Evolutionary conservation across 2,113 vertebrate species (phyloP).

Genomic region (Petroica traversi): DNA sequence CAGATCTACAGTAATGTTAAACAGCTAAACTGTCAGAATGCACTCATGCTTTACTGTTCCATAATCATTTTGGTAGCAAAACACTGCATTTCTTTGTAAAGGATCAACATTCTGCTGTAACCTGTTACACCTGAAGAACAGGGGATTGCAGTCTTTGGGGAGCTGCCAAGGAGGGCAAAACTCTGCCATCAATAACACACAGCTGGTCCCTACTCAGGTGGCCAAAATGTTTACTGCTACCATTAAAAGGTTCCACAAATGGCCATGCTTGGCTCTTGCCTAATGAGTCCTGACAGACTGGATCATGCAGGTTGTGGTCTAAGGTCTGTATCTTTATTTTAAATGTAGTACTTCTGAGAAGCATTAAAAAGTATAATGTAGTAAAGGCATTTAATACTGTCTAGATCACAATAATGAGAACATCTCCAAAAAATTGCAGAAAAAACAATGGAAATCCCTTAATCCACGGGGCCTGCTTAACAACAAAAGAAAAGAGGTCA

Average conservation of each 20-base stretch:
- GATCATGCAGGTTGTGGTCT: background rate
- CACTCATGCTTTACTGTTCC: background rate
- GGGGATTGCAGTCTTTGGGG: background rate
- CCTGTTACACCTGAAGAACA: background rate
- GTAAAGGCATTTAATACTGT: background rate
- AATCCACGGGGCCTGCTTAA: background rate
- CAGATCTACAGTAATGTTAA: background rate
- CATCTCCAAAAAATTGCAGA: background rate
- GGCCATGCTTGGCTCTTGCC: background rate
- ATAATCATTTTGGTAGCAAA: background rate
- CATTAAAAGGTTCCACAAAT: background rate
- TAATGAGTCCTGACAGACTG: background rate
- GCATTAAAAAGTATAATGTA: background rate
- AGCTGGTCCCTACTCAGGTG: background rate
- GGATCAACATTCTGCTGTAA: background rate
- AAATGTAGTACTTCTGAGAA: background rate
- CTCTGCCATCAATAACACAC: background rate
- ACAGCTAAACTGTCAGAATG: background rate
- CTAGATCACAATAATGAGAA: background rate
- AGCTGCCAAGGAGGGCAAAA: background rate
- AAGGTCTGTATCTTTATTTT: background rate
- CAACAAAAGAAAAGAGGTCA: background rate
- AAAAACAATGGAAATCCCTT: background rate
- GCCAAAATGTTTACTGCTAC: background rate
- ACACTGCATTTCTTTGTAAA: background rate